Percentiles rank a stretch among this genome's conserved stretches.
Conservation (phyloP, 2,113 vertebrate species). For the Alligator sinensis region DNA sequence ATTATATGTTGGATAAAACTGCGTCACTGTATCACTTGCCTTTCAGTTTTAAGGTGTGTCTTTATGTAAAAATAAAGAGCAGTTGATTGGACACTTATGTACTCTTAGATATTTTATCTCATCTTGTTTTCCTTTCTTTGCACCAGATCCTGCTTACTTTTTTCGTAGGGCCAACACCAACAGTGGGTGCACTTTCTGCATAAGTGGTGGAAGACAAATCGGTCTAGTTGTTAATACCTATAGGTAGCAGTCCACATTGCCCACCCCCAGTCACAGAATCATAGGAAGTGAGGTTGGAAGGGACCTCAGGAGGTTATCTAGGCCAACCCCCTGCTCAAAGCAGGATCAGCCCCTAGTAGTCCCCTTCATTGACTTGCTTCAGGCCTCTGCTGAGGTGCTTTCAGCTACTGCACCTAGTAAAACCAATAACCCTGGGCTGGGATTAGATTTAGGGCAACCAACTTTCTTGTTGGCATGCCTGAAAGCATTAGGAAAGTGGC, state of each 20-base stretch:
- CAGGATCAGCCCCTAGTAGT: slow-evolving; percentile 10
- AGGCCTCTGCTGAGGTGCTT: slow-evolving; percentile 55
- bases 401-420: slow-evolving; percentile 1
- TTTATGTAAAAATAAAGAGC: not conserved
- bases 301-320: too few species aligned
- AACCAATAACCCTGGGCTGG: slow-evolving; percentile 40
- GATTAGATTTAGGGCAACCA: slow-evolving; percentile 31
- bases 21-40: not conserved
- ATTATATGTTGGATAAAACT: not conserved
- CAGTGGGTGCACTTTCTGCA: slow-evolving; percentile 56
- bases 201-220: slow-evolving; percentile 42
- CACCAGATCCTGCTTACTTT: slow-evolving; percentile 37
- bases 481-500: slow-evolving; percentile 15
- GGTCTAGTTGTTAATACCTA: too few species aligned
- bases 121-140: slow-evolving; percentile 1
- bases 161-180: slow-evolving; percentile 51
- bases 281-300: too few species aligned
- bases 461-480: slow-evolving; percentile 19
- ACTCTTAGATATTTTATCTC: not conserved
- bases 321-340: too few species aligned
- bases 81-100: slow-evolving; percentile 16
- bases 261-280: too few species aligned
- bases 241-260: too few species aligned
- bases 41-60: not conserved
- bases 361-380: not conserved